Conservation (phyloP, 2,113 vertebrate genomes). For the Naja naja region DNA sequence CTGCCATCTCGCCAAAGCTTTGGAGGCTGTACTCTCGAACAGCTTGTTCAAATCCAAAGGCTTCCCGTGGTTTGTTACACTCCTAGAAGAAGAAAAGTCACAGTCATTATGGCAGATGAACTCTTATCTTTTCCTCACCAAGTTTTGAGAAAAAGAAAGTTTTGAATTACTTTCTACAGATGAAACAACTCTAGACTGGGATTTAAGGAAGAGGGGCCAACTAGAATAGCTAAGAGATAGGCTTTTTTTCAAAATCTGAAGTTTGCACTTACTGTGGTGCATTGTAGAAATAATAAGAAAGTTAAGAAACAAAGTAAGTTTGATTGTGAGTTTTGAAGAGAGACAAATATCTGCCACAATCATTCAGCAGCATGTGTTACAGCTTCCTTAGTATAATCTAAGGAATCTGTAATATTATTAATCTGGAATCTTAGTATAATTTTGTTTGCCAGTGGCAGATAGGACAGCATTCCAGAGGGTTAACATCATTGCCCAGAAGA, state of each 20-base stretch:
- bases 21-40: slow-evolving; percentile 94
- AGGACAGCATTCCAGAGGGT: no score
- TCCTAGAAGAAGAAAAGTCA: slow-evolving; percentile 73
- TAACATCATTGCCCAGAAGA: no score
- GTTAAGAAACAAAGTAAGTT: not conserved
- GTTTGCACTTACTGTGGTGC: not conserved
- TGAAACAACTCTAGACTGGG: slow-evolving; percentile 27
- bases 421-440: no score
- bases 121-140: slow-evolving; percentile 17
- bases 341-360: slow-evolving; percentile 9
- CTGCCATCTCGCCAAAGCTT: slow-evolving; percentile 98
- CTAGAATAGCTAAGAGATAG: not conserved
- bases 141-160: slow-evolving; percentile 6
- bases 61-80: slow-evolving; percentile 96
- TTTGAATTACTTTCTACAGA: slow-evolving; percentile 25
- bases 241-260: slow-evolving; percentile 21
- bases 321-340: not conserved
- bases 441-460: no score
- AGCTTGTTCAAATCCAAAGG: slow-evolving; percentile 96
- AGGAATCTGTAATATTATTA: no score
- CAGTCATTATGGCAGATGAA: slow-evolving; percentile 24
- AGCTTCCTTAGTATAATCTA: no score
- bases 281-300: not conserved
- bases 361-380: slow-evolving; percentile 16
- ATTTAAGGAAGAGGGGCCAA: slow-evolving; percentile 17